These are phyloP conservation scores for Caenorhabditis panamensis DNA, from an alignment of 2,888 invertebrate genomes.

Conservation along the genomic window DNA sequence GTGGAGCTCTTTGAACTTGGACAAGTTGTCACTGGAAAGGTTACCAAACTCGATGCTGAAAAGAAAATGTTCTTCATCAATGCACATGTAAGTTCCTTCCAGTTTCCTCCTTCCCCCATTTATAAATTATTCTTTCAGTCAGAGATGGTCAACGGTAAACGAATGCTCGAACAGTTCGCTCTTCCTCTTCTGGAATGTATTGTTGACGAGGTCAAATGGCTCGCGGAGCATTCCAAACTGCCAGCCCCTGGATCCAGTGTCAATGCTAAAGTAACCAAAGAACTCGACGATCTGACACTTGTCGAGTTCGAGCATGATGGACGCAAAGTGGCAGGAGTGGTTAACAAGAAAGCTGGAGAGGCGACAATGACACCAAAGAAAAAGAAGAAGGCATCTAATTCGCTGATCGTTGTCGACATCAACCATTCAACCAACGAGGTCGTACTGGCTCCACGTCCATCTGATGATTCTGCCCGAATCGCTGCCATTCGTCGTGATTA, in stretches of 20 bases:
- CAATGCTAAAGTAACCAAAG: constrained; percentile 39
- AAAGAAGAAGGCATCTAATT: constrained; percentile 21
- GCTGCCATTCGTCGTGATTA: constrained; percentile 52
- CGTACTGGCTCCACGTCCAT: constrained; percentile 34
- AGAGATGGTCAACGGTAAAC: constrained; percentile 37
- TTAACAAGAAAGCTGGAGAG: constrained; percentile 27
- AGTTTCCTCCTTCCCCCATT: too few relatives aligned
- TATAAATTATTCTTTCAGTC: too few relatives aligned
- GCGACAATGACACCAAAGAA: constrained; percentile 22
- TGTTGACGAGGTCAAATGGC: constrained; percentile 53
- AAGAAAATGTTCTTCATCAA: constrained; percentile 49
- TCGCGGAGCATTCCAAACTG: constrained; percentile 44
- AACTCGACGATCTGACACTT: constrained; percentile 54
- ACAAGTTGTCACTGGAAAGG: constrained; percentile 49
- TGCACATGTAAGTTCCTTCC: constrained; percentile 44
- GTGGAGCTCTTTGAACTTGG: constrained; percentile 51
- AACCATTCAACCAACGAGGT: constrained; percentile 59
- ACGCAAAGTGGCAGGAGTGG: constrained; percentile 52
- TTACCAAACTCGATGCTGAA: constrained; percentile 18
- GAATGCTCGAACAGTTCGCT: constrained; percentile 30
- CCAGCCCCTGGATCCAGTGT: constrained; percentile 50
- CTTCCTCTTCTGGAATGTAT: constrained; percentile 51
- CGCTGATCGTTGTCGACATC: constrained; percentile 44
- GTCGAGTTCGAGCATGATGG: constrained; percentile 52
- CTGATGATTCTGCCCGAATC: constrained; percentile 16